Percentiles rank a stretch among this genome's conserved stretches.
These are phyloP conservation scores for Lepidochrysops patricia DNA, from an alignment of 2,888 invertebrate species.

Conservation along the genomic window DNA sequence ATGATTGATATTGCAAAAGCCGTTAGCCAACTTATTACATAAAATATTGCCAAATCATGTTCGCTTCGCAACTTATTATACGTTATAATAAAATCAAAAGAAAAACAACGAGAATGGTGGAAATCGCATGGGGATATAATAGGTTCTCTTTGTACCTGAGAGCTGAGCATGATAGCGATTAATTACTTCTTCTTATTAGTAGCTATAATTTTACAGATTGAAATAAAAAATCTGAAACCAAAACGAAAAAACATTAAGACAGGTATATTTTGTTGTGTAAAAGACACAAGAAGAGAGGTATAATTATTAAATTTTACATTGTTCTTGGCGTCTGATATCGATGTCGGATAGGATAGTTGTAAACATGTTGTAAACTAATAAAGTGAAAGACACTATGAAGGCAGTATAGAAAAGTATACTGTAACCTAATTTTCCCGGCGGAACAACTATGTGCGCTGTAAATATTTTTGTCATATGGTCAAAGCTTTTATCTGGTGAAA, in stretches of 20 bases:
- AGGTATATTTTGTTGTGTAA: too few species aligned
- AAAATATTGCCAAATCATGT: background rate
- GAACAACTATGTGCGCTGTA: background rate
- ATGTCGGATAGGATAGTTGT: too few species aligned
- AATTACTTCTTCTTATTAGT: background rate
- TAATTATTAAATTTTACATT: too few species aligned
- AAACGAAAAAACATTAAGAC: too few species aligned
- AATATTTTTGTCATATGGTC: conserved; percentile 10
- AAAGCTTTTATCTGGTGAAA: conserved; percentile 11
- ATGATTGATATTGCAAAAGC: background rate
- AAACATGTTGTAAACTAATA: background rate
- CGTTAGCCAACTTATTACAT: background rate
- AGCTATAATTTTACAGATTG: background rate
- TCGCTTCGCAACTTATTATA: background rate
- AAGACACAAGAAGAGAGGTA: too few species aligned
- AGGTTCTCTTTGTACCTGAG: background rate
- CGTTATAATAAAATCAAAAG: background rate
- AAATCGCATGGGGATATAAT: background rate
- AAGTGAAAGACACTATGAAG: background rate
- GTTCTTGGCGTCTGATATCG: too few species aligned
- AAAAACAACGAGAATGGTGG: background rate
- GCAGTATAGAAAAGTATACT: background rate
- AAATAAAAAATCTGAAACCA: too few species aligned
- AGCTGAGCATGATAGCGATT: background rate
- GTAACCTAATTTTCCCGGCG: background rate